phyloP scores from a whole-genome alignment of 2,888 invertebrate species.

The Entomobrya multifasciata region DNA sequence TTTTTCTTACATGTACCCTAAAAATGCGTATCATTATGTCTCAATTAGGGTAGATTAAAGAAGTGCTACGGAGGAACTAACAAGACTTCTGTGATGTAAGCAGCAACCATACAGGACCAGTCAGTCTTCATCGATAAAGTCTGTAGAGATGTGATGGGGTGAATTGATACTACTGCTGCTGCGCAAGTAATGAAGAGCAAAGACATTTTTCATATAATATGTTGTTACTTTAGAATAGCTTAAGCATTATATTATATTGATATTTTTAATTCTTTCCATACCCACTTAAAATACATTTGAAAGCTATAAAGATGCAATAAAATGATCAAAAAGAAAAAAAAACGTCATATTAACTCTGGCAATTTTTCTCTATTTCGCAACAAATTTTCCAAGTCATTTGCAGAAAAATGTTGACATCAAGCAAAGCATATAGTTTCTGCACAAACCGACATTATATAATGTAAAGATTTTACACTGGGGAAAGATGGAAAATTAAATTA shows the following conservation, averaged over 20 bases:
- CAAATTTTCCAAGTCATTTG: slow-evolving; percentile 63
- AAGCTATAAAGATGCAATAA: no score
- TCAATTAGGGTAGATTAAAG: slow-evolving; percentile 38
- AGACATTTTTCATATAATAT: no score
- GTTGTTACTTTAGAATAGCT: no score
- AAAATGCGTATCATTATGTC: slow-evolving; percentile 19
- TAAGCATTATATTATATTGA: no score
- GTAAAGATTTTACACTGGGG: background rate
- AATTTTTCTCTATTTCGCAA: slow-evolving; percentile 65
- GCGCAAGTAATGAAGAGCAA: no score
- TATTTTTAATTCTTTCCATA: no score
- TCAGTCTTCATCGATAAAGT: background rate
- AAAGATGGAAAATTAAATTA: slow-evolving; percentile 32
- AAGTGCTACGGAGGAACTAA: no score
- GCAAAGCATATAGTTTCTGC: background rate
- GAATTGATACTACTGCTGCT: background rate
- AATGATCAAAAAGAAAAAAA: slow-evolving; percentile 22
- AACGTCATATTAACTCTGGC: slow-evolving; percentile 30
- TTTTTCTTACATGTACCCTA: slow-evolving; percentile 29
- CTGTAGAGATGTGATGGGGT: background rate
- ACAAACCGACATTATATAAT: background rate
- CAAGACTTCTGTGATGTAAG: no score
- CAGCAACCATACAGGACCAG: background rate
- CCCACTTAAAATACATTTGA: no score
- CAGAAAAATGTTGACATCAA: slow-evolving; percentile 43